Conservation (phyloP, 1,140 invertebrate species). For the Microplitis demolitor region DNA sequence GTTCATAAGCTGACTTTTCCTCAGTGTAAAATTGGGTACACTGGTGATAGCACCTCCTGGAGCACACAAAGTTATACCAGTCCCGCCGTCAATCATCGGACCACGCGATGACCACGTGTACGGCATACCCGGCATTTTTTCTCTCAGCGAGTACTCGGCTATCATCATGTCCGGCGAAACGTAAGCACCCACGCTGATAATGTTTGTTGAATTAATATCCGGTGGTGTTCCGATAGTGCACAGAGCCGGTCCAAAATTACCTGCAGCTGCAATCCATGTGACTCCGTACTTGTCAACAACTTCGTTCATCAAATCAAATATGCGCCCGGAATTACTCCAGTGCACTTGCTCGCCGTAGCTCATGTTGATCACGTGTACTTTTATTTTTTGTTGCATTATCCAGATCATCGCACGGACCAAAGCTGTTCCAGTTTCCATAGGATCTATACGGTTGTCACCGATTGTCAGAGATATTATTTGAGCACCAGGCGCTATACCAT, state of each 20-base stretch:
- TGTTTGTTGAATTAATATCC: slow-evolving; percentile 78
- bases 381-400: slow-evolving; percentile 72
- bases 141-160: slow-evolving; percentile 89
- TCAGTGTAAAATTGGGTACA: slow-evolving; percentile 89
- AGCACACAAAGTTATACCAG: slow-evolving; percentile 89
- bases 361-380: slow-evolving; percentile 94
- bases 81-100: slow-evolving; percentile 85
- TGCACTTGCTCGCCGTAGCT: slow-evolving; percentile 95
- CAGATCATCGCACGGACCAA: slow-evolving; percentile 89
- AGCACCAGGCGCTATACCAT: slow-evolving; percentile 95
- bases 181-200: slow-evolving; percentile 94
- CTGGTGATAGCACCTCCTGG: slow-evolving; percentile 96
- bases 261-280: slow-evolving; percentile 89
- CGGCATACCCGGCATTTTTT: slow-evolving; percentile 81
- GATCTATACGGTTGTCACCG: slow-evolving; percentile 84
- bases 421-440: slow-evolving; percentile 96
- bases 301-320: slow-evolving; percentile 86
- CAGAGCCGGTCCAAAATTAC: slow-evolving; percentile 93
- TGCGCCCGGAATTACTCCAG: slow-evolving; percentile 85
- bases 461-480: slow-evolving; percentile 94
- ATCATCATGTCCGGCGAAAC: slow-evolving; percentile 97
- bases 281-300: slow-evolving; percentile 92
- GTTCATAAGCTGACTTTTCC: slow-evolving; percentile 92
- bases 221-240: slow-evolving; percentile 93
- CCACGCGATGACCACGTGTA: slow-evolving; percentile 96